phyloP scores from a whole-genome alignment of 2,797 vertebrate genomes.

The Oreochromis mossambicus region DNA sequence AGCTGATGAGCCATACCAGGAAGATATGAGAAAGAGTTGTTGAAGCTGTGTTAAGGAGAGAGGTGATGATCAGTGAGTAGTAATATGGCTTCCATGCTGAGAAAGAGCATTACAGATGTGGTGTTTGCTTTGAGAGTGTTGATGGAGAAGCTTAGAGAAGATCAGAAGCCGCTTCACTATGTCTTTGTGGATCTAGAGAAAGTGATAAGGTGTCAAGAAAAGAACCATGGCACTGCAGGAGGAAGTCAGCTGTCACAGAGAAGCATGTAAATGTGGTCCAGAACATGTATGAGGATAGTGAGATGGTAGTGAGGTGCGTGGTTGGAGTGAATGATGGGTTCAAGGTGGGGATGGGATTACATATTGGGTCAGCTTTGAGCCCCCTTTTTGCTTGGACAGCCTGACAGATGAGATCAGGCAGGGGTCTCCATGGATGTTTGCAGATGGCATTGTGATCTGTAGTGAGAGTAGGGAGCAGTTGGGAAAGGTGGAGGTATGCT shows the following conservation, averaged over 20 bases:
- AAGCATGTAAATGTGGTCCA: background rate
- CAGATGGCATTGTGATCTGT: no score
- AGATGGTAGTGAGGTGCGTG: no score
- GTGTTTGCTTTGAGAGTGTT: background rate
- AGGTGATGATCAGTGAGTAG: background rate
- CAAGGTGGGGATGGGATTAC: no score
- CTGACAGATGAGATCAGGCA: no score
- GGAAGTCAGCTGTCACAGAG: background rate
- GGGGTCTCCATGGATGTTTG: no score
- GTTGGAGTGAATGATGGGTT: no score
- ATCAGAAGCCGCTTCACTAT: background rate
- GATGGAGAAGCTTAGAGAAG: background rate
- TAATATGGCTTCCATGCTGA: background rate
- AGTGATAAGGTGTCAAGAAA: background rate
- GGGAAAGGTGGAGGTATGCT: no score
- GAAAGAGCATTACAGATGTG: background rate
- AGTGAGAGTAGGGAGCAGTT: no score
- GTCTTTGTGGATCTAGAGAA: background rate
- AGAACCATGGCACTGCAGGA: background rate
- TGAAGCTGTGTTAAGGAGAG: background rate
- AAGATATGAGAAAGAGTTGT: background rate
- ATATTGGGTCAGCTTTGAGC: no score
- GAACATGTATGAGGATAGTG: no score
- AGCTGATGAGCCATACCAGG: background rate
- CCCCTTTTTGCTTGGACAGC: no score